Percentiles rank a stretch among this genome's conserved stretches.
phyloP scores from a whole-genome alignment of 2,113 vertebrate genomes.

The Falcunculus frontatus region DNA sequence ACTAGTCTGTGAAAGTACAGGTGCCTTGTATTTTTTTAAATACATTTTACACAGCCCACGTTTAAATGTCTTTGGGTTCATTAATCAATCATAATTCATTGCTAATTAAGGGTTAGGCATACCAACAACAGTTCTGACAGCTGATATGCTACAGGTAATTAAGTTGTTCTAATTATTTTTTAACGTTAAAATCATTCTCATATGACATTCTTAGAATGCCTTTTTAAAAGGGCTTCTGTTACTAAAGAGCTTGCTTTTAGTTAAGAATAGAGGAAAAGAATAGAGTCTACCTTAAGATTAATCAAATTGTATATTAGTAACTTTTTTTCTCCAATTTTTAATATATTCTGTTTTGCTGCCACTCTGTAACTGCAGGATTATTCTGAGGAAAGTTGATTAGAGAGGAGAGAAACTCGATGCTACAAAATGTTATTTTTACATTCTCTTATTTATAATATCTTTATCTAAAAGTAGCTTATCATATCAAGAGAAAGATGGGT shows the following conservation, averaged over 20 bases:
- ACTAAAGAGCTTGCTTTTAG: background rate
- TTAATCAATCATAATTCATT: constrained; percentile 40
- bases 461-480: background rate
- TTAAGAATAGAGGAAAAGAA: background rate
- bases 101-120: constrained; percentile 35
- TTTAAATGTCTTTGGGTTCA: background rate
- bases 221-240: background rate
- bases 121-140: constrained; percentile 5
- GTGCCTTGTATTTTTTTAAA: background rate
- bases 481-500: background rate
- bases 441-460: background rate
- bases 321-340: background rate
- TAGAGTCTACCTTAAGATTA: background rate
- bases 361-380: background rate
- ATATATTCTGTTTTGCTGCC: background rate
- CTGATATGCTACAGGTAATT: constrained; percentile 1
- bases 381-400: background rate
- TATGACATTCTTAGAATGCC: background rate
- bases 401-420: background rate
- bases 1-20: background rate
- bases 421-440: background rate
- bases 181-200: background rate
- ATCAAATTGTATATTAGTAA: background rate
- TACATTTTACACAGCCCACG: background rate
- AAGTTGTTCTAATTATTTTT: background rate